Conservation (phyloP, 1,140 invertebrate genomes). For the Drosophila saltans region DNA sequence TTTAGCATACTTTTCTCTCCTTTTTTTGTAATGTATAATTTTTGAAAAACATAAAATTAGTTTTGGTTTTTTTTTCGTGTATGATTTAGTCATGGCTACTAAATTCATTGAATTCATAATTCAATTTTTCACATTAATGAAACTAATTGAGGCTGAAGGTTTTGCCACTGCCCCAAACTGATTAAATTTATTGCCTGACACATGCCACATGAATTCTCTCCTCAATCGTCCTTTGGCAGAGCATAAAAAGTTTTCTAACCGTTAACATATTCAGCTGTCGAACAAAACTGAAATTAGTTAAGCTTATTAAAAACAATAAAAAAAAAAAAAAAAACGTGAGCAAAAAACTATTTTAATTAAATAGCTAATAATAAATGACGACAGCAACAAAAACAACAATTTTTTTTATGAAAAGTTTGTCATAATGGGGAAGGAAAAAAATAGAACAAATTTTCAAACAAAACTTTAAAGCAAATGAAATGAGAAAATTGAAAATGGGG, state of each 20-base stretch:
- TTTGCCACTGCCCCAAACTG: constrained; percentile 29
- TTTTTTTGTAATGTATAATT: background rate
- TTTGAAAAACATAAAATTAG: background rate
- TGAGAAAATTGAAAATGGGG: constrained; percentile 14
- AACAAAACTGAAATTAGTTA: constrained; percentile 59
- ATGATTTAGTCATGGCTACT: background rate
- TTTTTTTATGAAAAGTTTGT: constrained; percentile 12
- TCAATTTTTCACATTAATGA: constrained; percentile 50
- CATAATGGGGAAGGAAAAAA: constrained; percentile 21
- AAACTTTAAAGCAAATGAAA: constrained; percentile 35
- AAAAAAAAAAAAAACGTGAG: constrained; percentile 24
- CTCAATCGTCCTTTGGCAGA: background rate
- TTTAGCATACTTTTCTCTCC: background rate
- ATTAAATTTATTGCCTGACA: constrained; percentile 35
- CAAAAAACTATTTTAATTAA: constrained; percentile 62
- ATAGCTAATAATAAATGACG: constrained; percentile 26
- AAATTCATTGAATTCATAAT: constrained; percentile 31
- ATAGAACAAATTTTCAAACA: constrained; percentile 18
- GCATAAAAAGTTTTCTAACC: constrained; percentile 16
- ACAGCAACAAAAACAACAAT: constrained; percentile 2
- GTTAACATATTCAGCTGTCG: constrained; percentile 51
- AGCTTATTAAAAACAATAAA: constrained; percentile 51
- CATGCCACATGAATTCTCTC: background rate
- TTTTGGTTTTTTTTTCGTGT: background rate
- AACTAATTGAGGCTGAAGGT: constrained; percentile 44